Percentiles rank a stretch among this genome's conserved stretches.
phyloP scores from a whole-genome alignment of 2,113 vertebrate genomes.

The Seriola aureovittata region DNA sequence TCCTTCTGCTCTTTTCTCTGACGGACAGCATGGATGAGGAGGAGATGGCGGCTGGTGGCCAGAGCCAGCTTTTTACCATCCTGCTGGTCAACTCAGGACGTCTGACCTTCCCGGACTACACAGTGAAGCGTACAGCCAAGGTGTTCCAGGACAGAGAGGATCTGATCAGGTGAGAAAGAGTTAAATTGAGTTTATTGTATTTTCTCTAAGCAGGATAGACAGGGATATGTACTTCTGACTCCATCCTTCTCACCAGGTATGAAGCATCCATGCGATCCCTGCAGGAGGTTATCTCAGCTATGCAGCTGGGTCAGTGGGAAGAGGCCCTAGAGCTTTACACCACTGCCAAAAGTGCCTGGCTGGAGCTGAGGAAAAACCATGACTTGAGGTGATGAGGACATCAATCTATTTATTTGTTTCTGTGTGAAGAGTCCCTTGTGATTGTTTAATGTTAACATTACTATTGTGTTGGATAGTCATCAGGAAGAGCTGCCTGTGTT shows the following conservation, averaged over 20 bases:
- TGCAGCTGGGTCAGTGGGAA: slow-evolving; percentile 90
- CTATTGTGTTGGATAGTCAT: slow-evolving; percentile 77
- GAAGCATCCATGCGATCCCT: slow-evolving; percentile 86
- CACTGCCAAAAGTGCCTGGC: slow-evolving; percentile 86
- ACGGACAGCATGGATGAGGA: slow-evolving; percentile 92
- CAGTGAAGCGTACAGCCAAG: slow-evolving; percentile 82
- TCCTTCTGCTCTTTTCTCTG: slow-evolving; percentile 92
- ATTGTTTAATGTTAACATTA: not conserved
- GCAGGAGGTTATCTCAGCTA: slow-evolving; percentile 85
- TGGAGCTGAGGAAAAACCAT: slow-evolving; percentile 79
- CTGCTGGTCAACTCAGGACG: slow-evolving; percentile 92
- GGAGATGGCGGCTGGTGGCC: slow-evolving; percentile 89
- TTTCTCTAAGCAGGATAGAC: not conserved
- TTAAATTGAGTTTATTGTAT: not conserved
- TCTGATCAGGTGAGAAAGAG: slow-evolving; percentile 88
- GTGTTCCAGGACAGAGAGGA: slow-evolving; percentile 93
- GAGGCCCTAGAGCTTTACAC: slow-evolving; percentile 86
- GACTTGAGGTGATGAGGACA: slow-evolving; percentile 86
- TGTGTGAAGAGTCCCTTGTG: slow-evolving; percentile 1
- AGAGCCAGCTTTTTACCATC: slow-evolving; percentile 90
- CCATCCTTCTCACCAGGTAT: slow-evolving; percentile 84
- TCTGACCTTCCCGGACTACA: slow-evolving; percentile 90
- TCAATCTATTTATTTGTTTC: not conserved
- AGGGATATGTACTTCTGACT: not conserved
- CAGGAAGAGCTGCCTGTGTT: slow-evolving; percentile 89